phyloP scores from a whole-genome alignment of 92 coral and sea anemone genomes.

The Paramuricea clavata region DNA sequence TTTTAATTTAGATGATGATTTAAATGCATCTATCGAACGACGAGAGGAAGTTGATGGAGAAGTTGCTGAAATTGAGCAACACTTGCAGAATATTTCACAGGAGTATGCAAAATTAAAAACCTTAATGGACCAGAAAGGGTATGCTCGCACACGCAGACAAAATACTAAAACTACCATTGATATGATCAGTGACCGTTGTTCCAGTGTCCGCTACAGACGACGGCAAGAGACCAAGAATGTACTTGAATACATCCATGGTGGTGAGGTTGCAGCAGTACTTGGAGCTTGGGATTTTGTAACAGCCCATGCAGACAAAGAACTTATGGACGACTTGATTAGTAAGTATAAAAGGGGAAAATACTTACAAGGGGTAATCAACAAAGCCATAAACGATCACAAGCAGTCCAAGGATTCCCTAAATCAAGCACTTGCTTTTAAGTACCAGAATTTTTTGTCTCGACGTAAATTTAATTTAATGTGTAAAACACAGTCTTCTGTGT shows the following conservation, averaged over 20 bases:
- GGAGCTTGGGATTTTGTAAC: slow-evolving; percentile 74
- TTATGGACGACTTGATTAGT: slow-evolving; percentile 57
- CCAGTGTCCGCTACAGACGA: slow-evolving; percentile 28
- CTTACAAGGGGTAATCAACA: neutral
- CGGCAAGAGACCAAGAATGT: slow-evolving; percentile 58
- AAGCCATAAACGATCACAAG: neutral
- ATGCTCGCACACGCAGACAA: neutral
- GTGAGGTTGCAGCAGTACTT: slow-evolving; percentile 39
- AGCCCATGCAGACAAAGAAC: slow-evolving; percentile 71
- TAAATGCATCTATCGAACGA: too few relatives aligned
- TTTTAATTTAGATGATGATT: too few relatives aligned
- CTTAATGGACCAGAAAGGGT: neutral
- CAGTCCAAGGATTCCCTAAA: neutral
- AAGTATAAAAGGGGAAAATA: slow-evolving; percentile 64
- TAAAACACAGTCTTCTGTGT: slow-evolving; percentile 38
- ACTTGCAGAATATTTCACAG: too few relatives aligned
- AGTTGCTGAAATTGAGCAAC: too few relatives aligned
- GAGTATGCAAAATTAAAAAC: too few relatives aligned
- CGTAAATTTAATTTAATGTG: slow-evolving; percentile 48
- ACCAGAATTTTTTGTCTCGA: slow-evolving; percentile 60
- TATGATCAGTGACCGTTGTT: neutral
- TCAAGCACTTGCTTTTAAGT: too few relatives aligned
- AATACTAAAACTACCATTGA: neutral
- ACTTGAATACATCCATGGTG: slow-evolving; percentile 45
- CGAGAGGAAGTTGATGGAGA: too few relatives aligned